A percentile compares a stretch with the other conserved stretches of the same genome.
Evolutionary conservation across 2,888 invertebrate genomes (phyloP).

Genomic region (Eupithecia pulchellata): DNA sequence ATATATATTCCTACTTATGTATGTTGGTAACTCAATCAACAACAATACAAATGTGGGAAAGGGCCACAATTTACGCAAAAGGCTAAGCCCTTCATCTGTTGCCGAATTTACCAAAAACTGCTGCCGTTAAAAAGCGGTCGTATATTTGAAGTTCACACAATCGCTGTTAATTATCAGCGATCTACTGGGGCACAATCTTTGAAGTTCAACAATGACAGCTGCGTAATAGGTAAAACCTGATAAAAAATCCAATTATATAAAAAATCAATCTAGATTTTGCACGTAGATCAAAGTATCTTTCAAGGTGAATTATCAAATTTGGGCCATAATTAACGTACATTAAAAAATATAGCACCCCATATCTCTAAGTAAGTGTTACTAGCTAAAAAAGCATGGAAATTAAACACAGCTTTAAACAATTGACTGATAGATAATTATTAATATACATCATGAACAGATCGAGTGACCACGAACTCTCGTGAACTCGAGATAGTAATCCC

Average conservation of each 20-base stretch:
- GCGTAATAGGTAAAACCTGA: not conserved
- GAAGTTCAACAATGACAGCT: not conserved
- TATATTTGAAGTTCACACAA: not conserved
- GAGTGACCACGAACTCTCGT: not conserved
- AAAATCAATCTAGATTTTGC: too few species aligned
- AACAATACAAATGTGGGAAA: slow-evolving; percentile 20
- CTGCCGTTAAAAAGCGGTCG: slow-evolving; percentile 5
- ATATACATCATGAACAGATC: too few species aligned
- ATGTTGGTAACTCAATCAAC: slow-evolving; percentile 20
- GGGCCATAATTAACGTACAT: too few species aligned
- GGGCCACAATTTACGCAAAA: slow-evolving; percentile 10
- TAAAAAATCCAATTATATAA: too few species aligned
- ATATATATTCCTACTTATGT: not conserved
- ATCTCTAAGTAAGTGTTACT: too few species aligned
- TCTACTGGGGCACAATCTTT: not conserved
- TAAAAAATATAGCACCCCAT: too few species aligned
- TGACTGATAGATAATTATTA: too few species aligned
- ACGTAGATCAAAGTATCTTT: too few species aligned
- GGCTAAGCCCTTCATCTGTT: slow-evolving; percentile 13
- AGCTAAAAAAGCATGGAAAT: too few species aligned
- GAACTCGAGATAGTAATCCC: too few species aligned
- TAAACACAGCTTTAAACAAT: too few species aligned
- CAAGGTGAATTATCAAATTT: too few species aligned
- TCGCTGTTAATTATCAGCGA: not conserved
- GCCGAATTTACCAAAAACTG: not conserved